A percentile compares a stretch with the other conserved stretches of the same genome.
These are phyloP conservation scores for Synchiropus splendidus DNA, from an alignment of 2,113 vertebrate genomes.

Conservation along the genomic window DNA sequence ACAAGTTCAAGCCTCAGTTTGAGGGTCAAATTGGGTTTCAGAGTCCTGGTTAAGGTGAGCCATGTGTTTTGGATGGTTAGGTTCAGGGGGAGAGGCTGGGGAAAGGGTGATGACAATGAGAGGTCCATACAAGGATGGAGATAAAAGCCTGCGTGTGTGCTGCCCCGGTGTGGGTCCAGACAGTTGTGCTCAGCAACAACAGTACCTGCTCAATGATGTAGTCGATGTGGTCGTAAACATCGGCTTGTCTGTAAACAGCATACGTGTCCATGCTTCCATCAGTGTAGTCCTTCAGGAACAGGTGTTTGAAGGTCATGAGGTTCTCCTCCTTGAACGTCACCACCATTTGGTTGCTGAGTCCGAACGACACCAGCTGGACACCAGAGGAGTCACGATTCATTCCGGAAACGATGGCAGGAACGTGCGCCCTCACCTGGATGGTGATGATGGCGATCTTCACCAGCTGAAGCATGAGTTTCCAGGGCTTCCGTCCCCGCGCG, in stretches of 20 bases:
- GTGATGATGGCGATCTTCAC: slow-evolving; percentile 87
- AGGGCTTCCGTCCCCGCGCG: slow-evolving; percentile 82
- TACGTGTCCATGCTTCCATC: slow-evolving; percentile 70
- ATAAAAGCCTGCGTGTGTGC: too few species aligned
- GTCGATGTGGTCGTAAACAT: slow-evolving; percentile 78
- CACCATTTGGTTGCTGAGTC: slow-evolving; percentile 91
- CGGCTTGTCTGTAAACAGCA: slow-evolving; percentile 77
- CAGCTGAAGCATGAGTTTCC: slow-evolving; percentile 85
- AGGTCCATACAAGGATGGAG: too few species aligned
- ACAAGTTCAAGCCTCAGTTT: too few species aligned
- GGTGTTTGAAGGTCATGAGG: slow-evolving; percentile 80
- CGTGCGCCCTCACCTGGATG: slow-evolving; percentile 67
- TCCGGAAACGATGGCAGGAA: background rate
- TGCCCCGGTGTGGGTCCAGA: too few species aligned
- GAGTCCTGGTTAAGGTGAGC: too few species aligned
- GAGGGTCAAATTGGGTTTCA: too few species aligned
- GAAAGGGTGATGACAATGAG: too few species aligned
- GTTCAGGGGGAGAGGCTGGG: too few species aligned
- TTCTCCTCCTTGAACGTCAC: slow-evolving; percentile 90
- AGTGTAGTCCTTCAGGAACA: slow-evolving; percentile 80
- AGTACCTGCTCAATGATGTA: slow-evolving; percentile 76
- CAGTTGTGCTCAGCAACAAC: too few species aligned
- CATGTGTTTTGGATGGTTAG: too few species aligned
- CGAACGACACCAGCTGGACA: slow-evolving; percentile 82
- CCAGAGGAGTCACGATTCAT: background rate